Base-by-base conservation (phyloP, 2,888 invertebrate genomes). In the Bombylius major region DNA sequence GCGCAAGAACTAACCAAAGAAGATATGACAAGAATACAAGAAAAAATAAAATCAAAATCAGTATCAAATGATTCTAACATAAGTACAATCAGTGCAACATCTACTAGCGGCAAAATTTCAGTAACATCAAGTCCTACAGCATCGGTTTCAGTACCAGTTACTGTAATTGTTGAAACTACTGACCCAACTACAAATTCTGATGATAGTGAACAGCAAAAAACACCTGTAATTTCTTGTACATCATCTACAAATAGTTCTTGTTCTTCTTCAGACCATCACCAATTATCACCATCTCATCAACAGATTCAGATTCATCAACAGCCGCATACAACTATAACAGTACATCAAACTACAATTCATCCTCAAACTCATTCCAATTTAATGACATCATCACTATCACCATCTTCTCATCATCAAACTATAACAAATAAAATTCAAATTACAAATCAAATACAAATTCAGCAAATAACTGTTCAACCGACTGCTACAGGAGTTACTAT, bases 391-490 rank as follows among this genome's bases (percentile, higher is more conserved):
- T 47, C 44, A 33, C 36, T 53, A 45, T 11, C 39, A 11, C 11
- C 39, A 11, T 4, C 7, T 11, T 11, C 39, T 11, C 12, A 8
- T 4, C 56, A 53, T 14, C 56, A 54, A 51, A 56, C 56, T 23
- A 56, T 58, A 14, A 56, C 60, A 11, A 60, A 60, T 56, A 60
- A 60, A 56, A 62, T 61, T 34, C 61, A 63, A 58, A 62, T 62
- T 12, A 61, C 62, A 12, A 62, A 62, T 57, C 62, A 62, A 57
- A 62, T 62, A 36, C 61, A 62, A 55, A 62, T 62, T n/a, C 62
- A 62, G 51, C 62, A 62, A 50, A 60, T 63, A 4, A 63, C 62
- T 5, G 58, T 61, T 9, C 60, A 59, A 47, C 59, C 58, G 8
- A 55, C 44, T 50, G 23, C 23, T 23, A 23, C 23, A 23, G 23